Percentiles rank a stretch among this genome's conserved stretches.
Evolutionary conservation across 2,797 vertebrate genomes (phyloP).

Genomic region (Oceanodroma leucorhoa): DNA sequence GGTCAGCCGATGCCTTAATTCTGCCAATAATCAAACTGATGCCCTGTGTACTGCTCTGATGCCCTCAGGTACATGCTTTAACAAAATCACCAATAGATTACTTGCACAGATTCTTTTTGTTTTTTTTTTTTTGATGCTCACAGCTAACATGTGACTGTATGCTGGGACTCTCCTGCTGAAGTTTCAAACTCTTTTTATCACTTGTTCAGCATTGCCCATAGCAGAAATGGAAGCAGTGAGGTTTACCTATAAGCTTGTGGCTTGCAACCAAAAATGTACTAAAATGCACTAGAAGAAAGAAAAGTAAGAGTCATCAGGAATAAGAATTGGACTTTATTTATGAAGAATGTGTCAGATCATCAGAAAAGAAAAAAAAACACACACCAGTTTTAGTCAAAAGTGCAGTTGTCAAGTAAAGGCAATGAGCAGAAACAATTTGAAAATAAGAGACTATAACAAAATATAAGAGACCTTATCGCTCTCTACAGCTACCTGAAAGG

Average conservation of each 20-base stretch:
- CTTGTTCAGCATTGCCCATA: not conserved
- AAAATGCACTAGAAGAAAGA: not conserved
- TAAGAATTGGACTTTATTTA: not conserved
- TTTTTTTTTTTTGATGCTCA: not conserved
- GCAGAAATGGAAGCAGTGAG: not conserved
- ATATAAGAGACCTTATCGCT: too few species aligned
- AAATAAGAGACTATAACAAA: not conserved
- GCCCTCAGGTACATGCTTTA: not conserved
- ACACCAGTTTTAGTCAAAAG: not conserved
- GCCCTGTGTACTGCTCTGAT: not conserved
- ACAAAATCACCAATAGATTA: not conserved
- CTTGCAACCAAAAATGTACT: not conserved
- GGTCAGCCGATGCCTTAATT: not conserved
- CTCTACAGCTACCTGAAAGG: too few species aligned
- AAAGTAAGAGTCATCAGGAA: not conserved
- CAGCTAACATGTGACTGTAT: not conserved
- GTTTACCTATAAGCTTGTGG: not conserved
- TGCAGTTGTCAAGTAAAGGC: not conserved
- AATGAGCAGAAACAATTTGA: not conserved
- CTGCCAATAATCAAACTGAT: accelerated
- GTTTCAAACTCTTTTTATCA: not conserved
- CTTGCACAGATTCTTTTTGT: not conserved
- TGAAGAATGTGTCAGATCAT: not conserved
- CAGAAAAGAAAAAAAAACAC: not conserved
- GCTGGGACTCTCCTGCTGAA: not conserved